phyloP scores from a whole-genome alignment of 2,888 invertebrate genomes.

The Aphidoletes aphidimyza region DNA sequence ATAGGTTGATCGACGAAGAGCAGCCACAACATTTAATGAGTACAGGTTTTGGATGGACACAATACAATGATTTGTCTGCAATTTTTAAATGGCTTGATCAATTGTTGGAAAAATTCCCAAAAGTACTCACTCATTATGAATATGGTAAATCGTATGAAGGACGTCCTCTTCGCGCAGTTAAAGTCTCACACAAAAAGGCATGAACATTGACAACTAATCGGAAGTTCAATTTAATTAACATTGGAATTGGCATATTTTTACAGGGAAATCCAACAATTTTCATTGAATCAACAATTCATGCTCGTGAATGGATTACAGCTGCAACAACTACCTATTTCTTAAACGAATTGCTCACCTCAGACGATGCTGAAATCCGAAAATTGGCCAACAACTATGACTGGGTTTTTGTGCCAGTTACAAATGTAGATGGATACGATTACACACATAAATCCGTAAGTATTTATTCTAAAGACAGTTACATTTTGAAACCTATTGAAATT shows the following conservation, averaged over 20 bases:
- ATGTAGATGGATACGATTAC: conserved; percentile 66
- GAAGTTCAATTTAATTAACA: conserved; percentile 54
- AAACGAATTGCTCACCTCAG: conserved; percentile 75
- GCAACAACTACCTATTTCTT: conserved; percentile 77
- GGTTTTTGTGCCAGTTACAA: conserved; percentile 78
- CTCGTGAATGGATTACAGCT: conserved; percentile 80
- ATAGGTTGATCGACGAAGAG: conserved; percentile 64
- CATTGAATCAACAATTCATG: conserved; percentile 74
- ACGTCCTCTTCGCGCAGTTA: conserved; percentile 65
- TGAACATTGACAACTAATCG: conserved; percentile 55
- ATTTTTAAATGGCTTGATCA: conserved; percentile 69
- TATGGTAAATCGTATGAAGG: conserved; percentile 68
- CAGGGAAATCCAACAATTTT: conserved; percentile 70
- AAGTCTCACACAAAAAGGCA: conserved; percentile 58
- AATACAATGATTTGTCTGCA: conserved; percentile 59
- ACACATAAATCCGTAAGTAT: not conserved
- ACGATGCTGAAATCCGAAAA: conserved; percentile 68
- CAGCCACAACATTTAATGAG: conserved; percentile 58
- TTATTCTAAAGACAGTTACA: not conserved
- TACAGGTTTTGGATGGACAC: conserved; percentile 61
- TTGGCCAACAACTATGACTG: conserved; percentile 77
- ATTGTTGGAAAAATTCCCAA: conserved; percentile 65
- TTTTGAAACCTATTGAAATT: not conserved
- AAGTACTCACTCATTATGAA: conserved; percentile 65
- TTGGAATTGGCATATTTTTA: not conserved